Evolutionary conservation across 2,888 invertebrate species (phyloP).

Genomic region (Augiades crinisus): DNA sequence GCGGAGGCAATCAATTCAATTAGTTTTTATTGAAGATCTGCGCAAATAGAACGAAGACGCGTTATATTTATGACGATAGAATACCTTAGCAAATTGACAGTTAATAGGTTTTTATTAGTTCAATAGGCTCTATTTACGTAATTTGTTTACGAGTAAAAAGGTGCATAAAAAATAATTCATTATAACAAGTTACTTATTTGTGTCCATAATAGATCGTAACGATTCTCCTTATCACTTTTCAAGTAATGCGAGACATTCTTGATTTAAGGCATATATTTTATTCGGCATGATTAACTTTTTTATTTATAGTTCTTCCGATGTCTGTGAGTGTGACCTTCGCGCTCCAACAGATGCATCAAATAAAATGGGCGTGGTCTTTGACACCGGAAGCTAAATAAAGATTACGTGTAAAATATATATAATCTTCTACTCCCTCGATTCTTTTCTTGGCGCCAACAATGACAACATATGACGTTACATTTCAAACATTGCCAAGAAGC

Average conservation of each 20-base stretch:
- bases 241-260: no score
- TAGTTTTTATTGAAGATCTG: constrained; percentile 37
- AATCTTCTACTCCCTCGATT: not conserved
- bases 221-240: no score
- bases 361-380: not conserved
- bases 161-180: no score
- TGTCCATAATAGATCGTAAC: no score
- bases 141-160: not conserved
- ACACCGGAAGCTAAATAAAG: constrained; percentile 12
- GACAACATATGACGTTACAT: constrained; percentile 14
- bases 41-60: constrained; percentile 30
- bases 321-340: not conserved
- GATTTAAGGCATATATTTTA: no score
- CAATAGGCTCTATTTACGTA: not conserved
- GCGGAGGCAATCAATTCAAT: constrained; percentile 45
- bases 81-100: not conserved
- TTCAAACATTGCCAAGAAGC: constrained; percentile 23
- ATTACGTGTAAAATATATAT: constrained; percentile 4
- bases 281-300: not conserved
- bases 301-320: not conserved
- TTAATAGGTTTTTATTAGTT: not conserved
- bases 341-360: not conserved
- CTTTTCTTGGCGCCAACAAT: constrained; percentile 22
- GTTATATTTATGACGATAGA: not conserved
- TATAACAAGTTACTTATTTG: no score